Conservation (phyloP, 2,113 vertebrate genomes). For the Silurus meridionalis region DNA sequence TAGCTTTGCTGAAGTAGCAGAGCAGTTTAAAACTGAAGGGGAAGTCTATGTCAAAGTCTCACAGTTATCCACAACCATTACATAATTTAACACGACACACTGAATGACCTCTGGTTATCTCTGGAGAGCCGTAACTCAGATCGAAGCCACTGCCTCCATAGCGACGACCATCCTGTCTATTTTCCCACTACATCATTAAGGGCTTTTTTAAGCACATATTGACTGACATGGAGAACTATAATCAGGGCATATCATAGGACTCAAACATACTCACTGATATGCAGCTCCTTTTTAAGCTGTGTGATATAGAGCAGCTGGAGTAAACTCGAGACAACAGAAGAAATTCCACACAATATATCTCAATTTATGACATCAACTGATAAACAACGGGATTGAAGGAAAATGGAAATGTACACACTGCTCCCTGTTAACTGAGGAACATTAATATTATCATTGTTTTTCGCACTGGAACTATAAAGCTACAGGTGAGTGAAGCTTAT, state of each 20-base stretch:
- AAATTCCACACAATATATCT: not conserved
- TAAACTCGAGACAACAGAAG: not conserved
- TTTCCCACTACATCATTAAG: not conserved
- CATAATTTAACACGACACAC: not conserved
- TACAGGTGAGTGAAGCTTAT: not conserved
- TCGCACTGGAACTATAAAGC: not conserved
- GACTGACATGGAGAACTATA: not conserved
- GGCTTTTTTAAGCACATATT: not conserved
- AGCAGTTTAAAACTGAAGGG: not conserved
- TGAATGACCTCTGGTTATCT: not conserved
- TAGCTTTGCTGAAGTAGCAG: not conserved
- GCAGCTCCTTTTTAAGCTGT: not conserved
- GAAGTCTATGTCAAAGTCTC: not conserved
- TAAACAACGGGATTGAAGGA: not conserved
- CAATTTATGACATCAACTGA: not conserved
- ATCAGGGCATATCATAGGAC: not conserved
- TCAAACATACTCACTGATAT: constrained; percentile 5
- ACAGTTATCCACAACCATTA: not conserved
- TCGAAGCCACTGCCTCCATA: not conserved
- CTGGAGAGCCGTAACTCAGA: not conserved
- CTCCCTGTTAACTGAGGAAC: not conserved
- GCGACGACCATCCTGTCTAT: not conserved
- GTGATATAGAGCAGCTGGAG: not conserved
- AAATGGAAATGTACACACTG: not conserved
- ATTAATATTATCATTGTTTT: not conserved